A percentile compares a stretch with the other conserved stretches of the same genome.
Conservation (phyloP, 2,113 vertebrate species). For the Macrotis lagotis region DNA sequence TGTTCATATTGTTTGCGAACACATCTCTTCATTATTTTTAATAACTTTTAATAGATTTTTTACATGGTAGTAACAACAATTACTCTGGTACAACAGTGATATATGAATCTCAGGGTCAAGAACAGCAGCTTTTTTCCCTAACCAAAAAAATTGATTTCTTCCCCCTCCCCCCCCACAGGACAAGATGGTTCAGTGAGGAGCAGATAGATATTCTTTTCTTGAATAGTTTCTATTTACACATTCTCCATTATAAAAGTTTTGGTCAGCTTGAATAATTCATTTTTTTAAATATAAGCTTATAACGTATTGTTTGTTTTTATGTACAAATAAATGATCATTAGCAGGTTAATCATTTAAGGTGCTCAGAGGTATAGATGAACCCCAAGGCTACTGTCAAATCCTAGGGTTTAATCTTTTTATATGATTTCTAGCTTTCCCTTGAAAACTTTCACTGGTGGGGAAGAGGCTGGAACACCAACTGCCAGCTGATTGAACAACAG, state of each 20-base stretch:
- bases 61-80: constrained; percentile 56
- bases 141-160: not conserved
- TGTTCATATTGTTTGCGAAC: not conserved
- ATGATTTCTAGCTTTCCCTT: constrained; percentile 9
- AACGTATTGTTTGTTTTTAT: constrained; percentile 57
- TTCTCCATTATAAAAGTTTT: constrained; percentile 67
- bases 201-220: constrained; percentile 17
- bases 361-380: constrained; percentile 72
- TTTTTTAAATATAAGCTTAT: constrained; percentile 74
- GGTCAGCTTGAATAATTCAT: constrained; percentile 52
- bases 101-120: constrained; percentile 44
- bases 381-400: constrained; percentile 27
- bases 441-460: not conserved
- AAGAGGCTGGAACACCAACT: not conserved
- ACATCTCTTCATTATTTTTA: constrained; percentile 50
- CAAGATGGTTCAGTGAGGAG: constrained; percentile 49
- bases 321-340: constrained; percentile 76
- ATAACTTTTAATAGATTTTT: constrained; percentile 47
- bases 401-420: constrained; percentile 49
- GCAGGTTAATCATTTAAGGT: constrained; percentile 78
- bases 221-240: constrained; percentile 77
- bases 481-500: not conserved
- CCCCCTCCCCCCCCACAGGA: not conserved
- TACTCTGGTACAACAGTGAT: not conserved
- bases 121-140: constrained; percentile 65